Evolutionary conservation across 2,113 vertebrate genomes (phyloP).

Genomic region (Suncus etruscus): DNA sequence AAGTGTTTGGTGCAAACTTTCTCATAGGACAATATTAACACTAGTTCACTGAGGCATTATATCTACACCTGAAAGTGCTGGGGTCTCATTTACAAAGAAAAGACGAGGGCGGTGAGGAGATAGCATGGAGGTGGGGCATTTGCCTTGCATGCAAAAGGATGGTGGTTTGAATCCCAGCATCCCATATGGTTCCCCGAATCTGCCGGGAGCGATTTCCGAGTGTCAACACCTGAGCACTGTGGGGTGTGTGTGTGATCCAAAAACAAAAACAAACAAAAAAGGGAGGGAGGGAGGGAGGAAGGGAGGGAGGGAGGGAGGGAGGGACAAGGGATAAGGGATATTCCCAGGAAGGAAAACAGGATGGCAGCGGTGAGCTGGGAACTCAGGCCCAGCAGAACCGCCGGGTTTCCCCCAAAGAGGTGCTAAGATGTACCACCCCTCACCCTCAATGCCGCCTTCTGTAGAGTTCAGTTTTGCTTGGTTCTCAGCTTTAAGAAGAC

Average conservation of each 20-base stretch:
- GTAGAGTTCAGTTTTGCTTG: background rate
- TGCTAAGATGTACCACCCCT: background rate
- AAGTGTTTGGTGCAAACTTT: background rate
- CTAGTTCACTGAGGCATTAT: background rate
- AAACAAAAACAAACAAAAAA: background rate
- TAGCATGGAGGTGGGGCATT: no score
- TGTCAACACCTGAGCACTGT: no score
- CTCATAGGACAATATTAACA: background rate
- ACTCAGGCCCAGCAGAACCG: background rate
- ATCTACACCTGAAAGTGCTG: conserved; percentile 6
- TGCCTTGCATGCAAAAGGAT: no score
- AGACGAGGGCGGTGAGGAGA: no score
- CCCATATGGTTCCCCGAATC: no score
- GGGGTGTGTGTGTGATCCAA: no score
- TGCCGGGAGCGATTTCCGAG: no score
- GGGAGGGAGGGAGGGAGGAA: background rate
- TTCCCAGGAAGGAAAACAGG: background rate
- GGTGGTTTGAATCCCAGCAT: no score
- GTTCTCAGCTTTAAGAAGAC: conserved; percentile 56
- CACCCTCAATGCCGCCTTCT: background rate
- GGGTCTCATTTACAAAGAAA: background rate
- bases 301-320: background rate
- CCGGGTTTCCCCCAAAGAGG: background rate
- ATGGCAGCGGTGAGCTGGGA: background rate
- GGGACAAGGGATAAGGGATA: background rate